Evolutionary conservation across 30 jellyfish, hydroid and myxozoan genomes (phyloP).

Genomic region (Hydra vulgaris): DNA sequence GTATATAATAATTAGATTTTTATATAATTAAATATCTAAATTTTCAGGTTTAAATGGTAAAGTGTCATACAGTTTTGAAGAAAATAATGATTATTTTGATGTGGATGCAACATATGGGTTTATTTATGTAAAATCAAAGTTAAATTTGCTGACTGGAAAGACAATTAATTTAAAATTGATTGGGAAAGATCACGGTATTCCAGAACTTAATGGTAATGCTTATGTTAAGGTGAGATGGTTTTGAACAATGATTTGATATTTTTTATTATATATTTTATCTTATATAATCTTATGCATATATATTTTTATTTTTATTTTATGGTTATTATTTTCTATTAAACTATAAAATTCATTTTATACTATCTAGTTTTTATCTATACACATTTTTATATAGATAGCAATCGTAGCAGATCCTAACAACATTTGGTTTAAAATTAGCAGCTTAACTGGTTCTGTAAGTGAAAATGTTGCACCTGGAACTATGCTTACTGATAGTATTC

Average conservation of each 20-base stretch:
- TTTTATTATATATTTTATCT: too few relatives aligned
- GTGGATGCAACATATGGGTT: conserved; percentile 16
- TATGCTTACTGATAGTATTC: not conserved
- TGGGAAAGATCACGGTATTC: conserved; percentile 21
- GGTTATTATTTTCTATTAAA: not conserved
- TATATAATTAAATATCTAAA: too few relatives aligned
- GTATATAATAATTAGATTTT: too few relatives aligned
- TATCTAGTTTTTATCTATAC: not conserved
- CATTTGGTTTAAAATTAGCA: not conserved
- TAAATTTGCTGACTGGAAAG: conserved; percentile 8
- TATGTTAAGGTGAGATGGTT: conserved; percentile 10
- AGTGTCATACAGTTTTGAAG: conserved; percentile 4
- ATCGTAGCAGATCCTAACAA: conserved; percentile 14
- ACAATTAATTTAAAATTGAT: conserved; percentile 3
- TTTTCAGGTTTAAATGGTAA: conserved; percentile 17
- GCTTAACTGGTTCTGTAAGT: not conserved
- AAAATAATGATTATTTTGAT: not conserved
- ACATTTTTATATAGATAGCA: conserved; percentile 1
- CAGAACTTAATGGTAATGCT: conserved; percentile 9
- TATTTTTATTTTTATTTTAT: too few relatives aligned
- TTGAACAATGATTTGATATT: too few relatives aligned
- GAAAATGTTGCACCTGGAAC: conserved; percentile 25
- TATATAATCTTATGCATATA: not conserved
- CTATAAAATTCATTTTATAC: not conserved
- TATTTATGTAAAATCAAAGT: conserved; percentile 6